A percentile compares a stretch with the other conserved stretches of the same genome.
These are phyloP conservation scores for Bolborhynchus lineola DNA, from an alignment of 2,113 vertebrate species.

Conservation along the genomic window DNA sequence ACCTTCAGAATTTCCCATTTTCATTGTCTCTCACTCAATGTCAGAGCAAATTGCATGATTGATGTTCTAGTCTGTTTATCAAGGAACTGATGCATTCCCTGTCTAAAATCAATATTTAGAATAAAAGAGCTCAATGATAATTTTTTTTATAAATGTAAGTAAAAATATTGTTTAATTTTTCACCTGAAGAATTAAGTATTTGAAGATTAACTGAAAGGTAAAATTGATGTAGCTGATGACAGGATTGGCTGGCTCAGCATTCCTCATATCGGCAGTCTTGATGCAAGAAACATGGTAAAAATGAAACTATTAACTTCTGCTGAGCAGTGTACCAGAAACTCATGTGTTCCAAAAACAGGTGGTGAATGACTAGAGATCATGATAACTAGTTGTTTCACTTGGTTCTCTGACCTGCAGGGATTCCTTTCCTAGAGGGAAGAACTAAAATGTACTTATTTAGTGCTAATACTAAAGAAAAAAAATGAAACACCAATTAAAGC, in stretches of 20 bases:
- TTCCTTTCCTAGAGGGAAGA: background rate
- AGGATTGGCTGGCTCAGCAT: background rate
- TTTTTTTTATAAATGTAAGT: constrained; percentile 17
- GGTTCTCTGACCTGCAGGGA: background rate
- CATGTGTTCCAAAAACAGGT: background rate
- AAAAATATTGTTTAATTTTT: background rate
- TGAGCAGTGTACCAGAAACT: background rate
- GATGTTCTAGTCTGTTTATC: constrained; percentile 35
- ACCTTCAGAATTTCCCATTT: constrained; percentile 18
- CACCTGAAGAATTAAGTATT: background rate
- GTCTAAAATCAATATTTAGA: constrained; percentile 59
- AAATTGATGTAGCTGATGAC: background rate
- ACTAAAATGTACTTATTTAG: background rate
- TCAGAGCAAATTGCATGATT: constrained; percentile 64
- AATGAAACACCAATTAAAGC: background rate
- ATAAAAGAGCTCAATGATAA: constrained; percentile 21
- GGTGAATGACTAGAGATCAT: background rate
- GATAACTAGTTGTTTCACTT: background rate
- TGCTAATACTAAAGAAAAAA: background rate
- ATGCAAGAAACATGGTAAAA: background rate
- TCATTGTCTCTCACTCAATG: constrained; percentile 9
- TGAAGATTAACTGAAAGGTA: background rate
- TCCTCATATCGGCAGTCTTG: background rate
- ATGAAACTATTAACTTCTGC: background rate
- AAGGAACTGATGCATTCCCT: constrained; percentile 10